Base-by-base conservation (phyloP, 2,888 invertebrate genomes). In the Nezara viridula region DNA sequence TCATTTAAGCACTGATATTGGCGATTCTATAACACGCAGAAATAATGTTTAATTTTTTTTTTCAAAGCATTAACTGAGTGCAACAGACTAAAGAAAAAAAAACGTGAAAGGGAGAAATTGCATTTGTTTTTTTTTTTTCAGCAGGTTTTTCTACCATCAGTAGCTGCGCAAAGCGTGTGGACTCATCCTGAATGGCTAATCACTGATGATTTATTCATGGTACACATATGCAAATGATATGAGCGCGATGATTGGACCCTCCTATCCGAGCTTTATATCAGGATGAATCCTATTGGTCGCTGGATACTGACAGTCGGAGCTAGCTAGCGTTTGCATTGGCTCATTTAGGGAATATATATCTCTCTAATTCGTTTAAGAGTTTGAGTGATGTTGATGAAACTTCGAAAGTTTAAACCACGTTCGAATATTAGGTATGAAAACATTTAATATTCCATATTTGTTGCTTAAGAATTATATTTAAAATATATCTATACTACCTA, bases 141-240 rank as follows among this genome's bases (percentile, higher is more conserved):
- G 14, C 2, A 66, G 21, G 32, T 66, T 32, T 32, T 14, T 32
- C 32, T 16, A 66, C 32, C 19, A 32, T 19, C 24, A 27, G 60
- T 32, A 32, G 19, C 37, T 19, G 32, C 0, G 27, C 27, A 44
- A 81, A 81, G n/a, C 44, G 81, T 81, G 81, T n/a, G n/a, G n/a
- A 77, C 81, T 81, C 44, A 44, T 37, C 44, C 44, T 44, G 81
- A 21, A 81, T 81, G 44, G n/a, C 24, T 81, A 81, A 81, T 81
- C n/a, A 81, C 81, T 81, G 81, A 44, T 81, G 44, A 81, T 81
- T 81, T 81, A 81, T 81, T 81, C 81, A 81, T 81, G 44, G 81
- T 81, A 40, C 81, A 81, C 81, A 44, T 44, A 81, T 81, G 81
- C 81, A 81, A 81, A 81, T 81, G 81, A 81, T 24, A 40, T 2